phyloP scores from a whole-genome alignment of 2,797 vertebrate species.

The Coluber constrictor region DNA sequence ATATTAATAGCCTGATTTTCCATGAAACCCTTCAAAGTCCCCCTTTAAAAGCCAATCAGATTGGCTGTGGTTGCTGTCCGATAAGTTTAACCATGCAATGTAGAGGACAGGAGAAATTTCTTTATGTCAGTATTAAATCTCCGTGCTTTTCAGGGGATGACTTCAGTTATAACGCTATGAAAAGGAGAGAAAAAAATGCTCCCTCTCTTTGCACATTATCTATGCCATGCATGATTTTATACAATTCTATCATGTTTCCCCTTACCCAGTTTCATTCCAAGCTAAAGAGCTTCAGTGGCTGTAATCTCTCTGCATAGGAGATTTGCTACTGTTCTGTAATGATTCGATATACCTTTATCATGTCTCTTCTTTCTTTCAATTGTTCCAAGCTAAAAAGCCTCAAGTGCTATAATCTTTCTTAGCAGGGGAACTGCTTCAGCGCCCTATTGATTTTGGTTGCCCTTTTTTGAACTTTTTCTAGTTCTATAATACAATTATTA shows the following conservation, averaged over 20 bases:
- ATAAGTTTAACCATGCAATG: background rate
- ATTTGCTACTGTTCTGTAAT: background rate
- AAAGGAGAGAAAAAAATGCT: background rate
- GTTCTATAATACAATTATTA: background rate
- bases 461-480: background rate
- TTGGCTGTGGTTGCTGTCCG: background rate
- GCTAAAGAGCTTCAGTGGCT: background rate
- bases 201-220: background rate
- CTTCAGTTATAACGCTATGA: background rate
- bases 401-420: background rate
- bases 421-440: background rate
- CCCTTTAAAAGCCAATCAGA: background rate
- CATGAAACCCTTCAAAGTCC: background rate
- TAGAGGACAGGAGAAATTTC: background rate
- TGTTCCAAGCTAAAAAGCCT: background rate
- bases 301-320: background rate
- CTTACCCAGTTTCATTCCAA: background rate
- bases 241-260: background rate
- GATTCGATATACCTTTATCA: background rate
- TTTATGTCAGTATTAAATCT: background rate
- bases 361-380: background rate
- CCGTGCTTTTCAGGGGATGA: background rate
- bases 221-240: background rate
- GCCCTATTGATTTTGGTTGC: background rate
- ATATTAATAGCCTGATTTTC: background rate